Evolutionary conservation across 1,140 invertebrate genomes (phyloP).

Genomic region (Drosophila pruinosa): DNA sequence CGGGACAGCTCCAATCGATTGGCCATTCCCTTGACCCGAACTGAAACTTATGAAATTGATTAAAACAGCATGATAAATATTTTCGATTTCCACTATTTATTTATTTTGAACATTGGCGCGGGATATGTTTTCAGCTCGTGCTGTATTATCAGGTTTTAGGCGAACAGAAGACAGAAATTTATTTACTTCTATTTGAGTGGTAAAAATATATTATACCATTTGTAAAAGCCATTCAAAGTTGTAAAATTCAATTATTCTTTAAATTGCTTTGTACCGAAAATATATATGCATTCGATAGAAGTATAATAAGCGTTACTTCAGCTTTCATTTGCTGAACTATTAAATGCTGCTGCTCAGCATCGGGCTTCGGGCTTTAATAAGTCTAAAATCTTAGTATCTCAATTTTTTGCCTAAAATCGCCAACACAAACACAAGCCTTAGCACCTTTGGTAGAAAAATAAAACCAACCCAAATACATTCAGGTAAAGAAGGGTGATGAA

Average conservation of each 20-base stretch:
- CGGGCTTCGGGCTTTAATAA: slow-evolving; percentile 57
- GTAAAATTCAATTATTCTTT: slow-evolving; percentile 51
- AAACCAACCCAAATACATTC: background rate
- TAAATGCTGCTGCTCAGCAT: slow-evolving; percentile 16
- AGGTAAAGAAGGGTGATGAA: background rate
- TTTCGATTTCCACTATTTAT: slow-evolving; percentile 46
- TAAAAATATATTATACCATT: too few species aligned
- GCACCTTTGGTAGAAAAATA: slow-evolving; percentile 42
- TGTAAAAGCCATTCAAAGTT: slow-evolving; percentile 8
- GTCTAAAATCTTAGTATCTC: slow-evolving; percentile 69
- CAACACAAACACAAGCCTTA: slow-evolving; percentile 46
- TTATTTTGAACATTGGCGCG: slow-evolving; percentile 30
- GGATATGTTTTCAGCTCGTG: slow-evolving; percentile 71
- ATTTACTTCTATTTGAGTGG: too few species aligned
- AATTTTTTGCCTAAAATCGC: slow-evolving; percentile 58
- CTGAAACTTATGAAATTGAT: slow-evolving; percentile 76
- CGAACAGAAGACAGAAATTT: slow-evolving; percentile 50
- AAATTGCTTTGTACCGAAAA: slow-evolving; percentile 6
- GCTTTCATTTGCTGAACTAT: background rate
- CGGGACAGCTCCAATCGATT: slow-evolving; percentile 43
- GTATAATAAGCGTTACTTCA: background rate
- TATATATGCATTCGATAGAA: background rate
- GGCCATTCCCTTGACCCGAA: slow-evolving; percentile 7
- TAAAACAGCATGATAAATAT: slow-evolving; percentile 80
- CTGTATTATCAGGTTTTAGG: slow-evolving; percentile 69